Base-by-base conservation (phyloP, 2,888 invertebrate genomes). In the Kuschelorhynchus macadamiae region DNA sequence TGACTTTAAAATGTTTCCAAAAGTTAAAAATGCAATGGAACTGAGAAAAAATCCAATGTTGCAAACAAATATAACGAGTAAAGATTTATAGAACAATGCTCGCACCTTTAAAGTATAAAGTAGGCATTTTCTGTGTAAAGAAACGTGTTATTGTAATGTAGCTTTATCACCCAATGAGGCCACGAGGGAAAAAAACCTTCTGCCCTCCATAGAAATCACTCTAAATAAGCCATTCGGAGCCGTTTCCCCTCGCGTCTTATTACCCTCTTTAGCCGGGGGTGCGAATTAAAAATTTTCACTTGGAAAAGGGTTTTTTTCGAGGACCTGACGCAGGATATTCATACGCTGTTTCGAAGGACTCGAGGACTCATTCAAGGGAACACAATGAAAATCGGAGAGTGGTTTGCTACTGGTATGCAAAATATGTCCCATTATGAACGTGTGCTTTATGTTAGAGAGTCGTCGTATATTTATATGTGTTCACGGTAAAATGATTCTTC, bases 211-310 rank as follows among this genome's bases (percentile, higher is more conserved):
- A n/a, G n/a, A 41, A 41, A 44, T 44, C 18, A 8, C 8, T 44
- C 44, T 11, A 44, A 44, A 44, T 44, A 44, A 44, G 20, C 36
- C 14, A 41, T 55, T 25, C 17, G 21, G 11, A 20, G 20, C 49
- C 36, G 12, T 18, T 30, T 42, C 21, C 49, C 25, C 30, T 44
- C 14, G 5, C 32, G 18, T 16, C 47, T 50, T 63, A 63, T 68
- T 68, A 52, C 63, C 63, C 57, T 41, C 42, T 50, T 63, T 57
- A 57, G 30, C 21, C 20, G 32, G 20, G 39, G 47, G 59, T 55
- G 64, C 53, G 68, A 68, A 68, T 68, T 68, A 68, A 64, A 68
- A 68, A 57, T 68, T 25, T 68, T 60, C 68, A 68, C 68, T 64
- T 68, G 39, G 59, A 68, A 68, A 59, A 68, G 52, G 68, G 63